phyloP scores from a whole-genome alignment of 2,888 invertebrate species.

The Coecobrya sp. region DNA sequence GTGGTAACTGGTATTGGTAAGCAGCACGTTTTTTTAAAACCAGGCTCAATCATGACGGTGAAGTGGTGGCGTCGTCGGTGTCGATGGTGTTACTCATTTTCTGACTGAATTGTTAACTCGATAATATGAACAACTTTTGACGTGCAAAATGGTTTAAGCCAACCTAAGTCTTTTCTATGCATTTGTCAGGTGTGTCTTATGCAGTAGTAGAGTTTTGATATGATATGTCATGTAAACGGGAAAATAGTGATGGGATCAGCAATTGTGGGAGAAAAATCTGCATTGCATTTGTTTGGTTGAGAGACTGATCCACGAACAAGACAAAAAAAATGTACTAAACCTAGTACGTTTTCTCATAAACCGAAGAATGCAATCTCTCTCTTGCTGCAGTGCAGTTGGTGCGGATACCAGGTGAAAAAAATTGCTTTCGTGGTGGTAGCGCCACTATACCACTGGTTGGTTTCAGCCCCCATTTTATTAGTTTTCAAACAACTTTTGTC shows the following conservation, averaged over 20 bases:
- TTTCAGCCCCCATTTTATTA: not conserved
- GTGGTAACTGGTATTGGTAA: not conserved
- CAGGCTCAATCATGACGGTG: not conserved
- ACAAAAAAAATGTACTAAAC: conserved; percentile 1
- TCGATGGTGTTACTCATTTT: conserved; percentile 25
- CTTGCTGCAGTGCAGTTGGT: not conserved
- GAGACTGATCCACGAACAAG: conserved; percentile 43
- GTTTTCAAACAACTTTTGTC: conserved; percentile 2
- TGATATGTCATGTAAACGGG: not conserved
- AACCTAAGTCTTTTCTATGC: not conserved
- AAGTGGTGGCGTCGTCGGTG: not conserved
- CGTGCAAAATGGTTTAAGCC: not conserved
- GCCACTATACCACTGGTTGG: not conserved
- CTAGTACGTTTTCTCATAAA: conserved; percentile 2
- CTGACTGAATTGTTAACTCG: conserved; percentile 16
- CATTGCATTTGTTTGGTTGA: not conserved
- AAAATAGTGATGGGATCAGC: not conserved
- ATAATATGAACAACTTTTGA: not conserved
- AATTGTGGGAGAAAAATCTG: not conserved
- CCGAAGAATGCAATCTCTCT: not conserved
- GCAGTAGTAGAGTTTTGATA: not conserved
- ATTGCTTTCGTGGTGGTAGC: not conserved
- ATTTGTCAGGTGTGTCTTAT: conserved; percentile 31
- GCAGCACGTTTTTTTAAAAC: conserved; percentile 10
- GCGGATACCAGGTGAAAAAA: not conserved